A percentile compares a stretch with the other conserved stretches of the same genome.
These are phyloP conservation scores for Tetramorium bicarinatum DNA, from an alignment of 2,888 invertebrate genomes.

Conservation along the genomic window DNA sequence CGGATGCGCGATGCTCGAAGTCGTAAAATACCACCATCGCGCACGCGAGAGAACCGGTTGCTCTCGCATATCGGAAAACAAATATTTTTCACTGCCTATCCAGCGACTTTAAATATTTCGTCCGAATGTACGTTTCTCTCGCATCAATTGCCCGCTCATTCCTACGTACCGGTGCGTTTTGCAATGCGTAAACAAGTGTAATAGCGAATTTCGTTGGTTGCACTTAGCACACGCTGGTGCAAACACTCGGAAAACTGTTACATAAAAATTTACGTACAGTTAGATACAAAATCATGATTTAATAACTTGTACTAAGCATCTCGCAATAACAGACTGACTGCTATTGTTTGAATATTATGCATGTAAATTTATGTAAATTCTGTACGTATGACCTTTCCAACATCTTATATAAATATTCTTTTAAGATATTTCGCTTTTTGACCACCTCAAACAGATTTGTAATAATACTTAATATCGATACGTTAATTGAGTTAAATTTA, in stretches of 20 bases:
- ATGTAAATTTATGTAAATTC: neutral
- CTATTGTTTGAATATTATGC: neutral
- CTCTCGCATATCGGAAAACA: conserved; percentile 34
- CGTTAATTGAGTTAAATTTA: too few species aligned
- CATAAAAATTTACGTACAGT: neutral
- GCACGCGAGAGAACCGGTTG: conserved; percentile 25
- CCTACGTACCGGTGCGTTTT: neutral
- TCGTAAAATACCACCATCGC: conserved; percentile 35
- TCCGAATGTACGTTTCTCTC: conserved; percentile 2
- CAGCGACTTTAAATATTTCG: conserved; percentile 38
- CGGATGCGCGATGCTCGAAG: conserved; percentile 15
- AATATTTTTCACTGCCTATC: conserved; percentile 38
- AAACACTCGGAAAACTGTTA: neutral
- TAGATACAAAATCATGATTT: neutral
- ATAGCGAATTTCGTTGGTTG: neutral
- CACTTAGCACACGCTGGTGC: neutral
- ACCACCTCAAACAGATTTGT: neutral
- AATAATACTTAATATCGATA: neutral
- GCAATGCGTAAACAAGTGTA: conserved; percentile 22
- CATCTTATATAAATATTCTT: neutral
- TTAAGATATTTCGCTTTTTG: neutral
- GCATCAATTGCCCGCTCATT: neutral
- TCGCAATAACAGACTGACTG: neutral
- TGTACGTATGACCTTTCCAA: neutral
- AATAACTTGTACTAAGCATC: neutral